These are phyloP conservation scores for Aporrectodea caliginosa DNA, from an alignment of 1,140 invertebrate genomes.

Conservation along the genomic window DNA sequence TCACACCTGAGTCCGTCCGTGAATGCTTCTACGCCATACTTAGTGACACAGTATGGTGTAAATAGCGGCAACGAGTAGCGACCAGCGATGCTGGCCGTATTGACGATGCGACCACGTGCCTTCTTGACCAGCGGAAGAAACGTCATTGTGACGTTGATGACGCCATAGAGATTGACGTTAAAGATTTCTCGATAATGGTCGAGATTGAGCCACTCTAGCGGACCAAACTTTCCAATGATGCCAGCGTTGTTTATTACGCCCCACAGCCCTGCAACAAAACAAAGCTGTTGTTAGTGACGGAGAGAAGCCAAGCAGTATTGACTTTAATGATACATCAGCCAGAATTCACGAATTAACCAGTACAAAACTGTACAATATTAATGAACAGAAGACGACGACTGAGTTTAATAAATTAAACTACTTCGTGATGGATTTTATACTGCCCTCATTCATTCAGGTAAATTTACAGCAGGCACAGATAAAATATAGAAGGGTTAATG, in stretches of 20 bases:
- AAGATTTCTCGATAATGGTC: slow-evolving; percentile 36
- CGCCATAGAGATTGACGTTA: slow-evolving; percentile 38
- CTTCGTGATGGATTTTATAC: neutral
- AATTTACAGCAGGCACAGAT: no score
- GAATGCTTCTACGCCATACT: slow-evolving; percentile 74
- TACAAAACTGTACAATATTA: no score
- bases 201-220: slow-evolving; percentile 35
- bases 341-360: no score
- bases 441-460: neutral
- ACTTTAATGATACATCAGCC: neutral
- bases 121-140: slow-evolving; percentile 30
- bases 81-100: slow-evolving; percentile 36
- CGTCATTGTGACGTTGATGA: slow-evolving; percentile 36
- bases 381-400: no score
- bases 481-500: no score
- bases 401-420: neutral
- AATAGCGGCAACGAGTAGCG: slow-evolving; percentile 57
- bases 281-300: neutral
- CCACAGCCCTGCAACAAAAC: slow-evolving; percentile 34
- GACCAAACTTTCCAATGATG: slow-evolving; percentile 34
- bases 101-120: slow-evolving; percentile 12
- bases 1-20: slow-evolving; percentile 67
- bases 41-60: slow-evolving; percentile 69
- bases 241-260: slow-evolving; percentile 40
- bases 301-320: neutral